Evolutionary conservation across 2,888 invertebrate species (phyloP).

Genomic region (Azorinus chamasolen): DNA sequence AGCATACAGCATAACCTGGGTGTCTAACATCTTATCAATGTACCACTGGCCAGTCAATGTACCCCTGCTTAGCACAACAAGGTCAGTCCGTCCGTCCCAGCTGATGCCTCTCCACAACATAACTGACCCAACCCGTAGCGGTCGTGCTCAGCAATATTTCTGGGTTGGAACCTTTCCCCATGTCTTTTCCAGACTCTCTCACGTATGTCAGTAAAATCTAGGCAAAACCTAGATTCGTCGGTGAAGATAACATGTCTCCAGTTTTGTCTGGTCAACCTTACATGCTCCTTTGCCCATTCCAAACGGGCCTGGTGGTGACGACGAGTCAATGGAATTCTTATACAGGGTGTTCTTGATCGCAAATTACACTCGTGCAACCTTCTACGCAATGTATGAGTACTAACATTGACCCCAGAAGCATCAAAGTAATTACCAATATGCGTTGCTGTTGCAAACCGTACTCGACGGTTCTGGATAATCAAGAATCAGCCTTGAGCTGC

Average conservation of each 20-base stretch:
- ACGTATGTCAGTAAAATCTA: constrained; percentile 4
- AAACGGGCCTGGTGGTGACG: neutral
- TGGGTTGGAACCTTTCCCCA: constrained; percentile 15
- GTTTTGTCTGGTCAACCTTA: neutral
- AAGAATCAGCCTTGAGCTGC: constrained; percentile 9
- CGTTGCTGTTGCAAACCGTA: constrained; percentile 23
- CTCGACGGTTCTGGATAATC: constrained; percentile 12
- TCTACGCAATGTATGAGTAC: constrained; percentile 18
- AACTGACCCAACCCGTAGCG: constrained; percentile 16
- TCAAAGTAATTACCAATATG: constrained; percentile 17
- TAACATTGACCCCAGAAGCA: constrained; percentile 13
- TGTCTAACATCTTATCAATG: too few species aligned
- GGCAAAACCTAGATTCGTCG: constrained; percentile 13
- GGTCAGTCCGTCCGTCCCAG: constrained; percentile 23
- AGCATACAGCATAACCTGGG: too few species aligned
- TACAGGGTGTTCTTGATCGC: constrained; percentile 17
- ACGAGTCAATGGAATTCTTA: too few species aligned
- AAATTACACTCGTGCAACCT: constrained; percentile 10
- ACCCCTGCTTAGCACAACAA: constrained; percentile 1
- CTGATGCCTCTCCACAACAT: constrained; percentile 22
- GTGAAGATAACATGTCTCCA: constrained; percentile 19
- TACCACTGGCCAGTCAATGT: too few species aligned
- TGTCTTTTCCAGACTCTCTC: constrained; percentile 10
- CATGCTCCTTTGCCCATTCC: neutral
- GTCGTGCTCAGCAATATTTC: constrained; percentile 28